A percentile compares a stretch with the other conserved stretches of the same genome.
Conservation (phyloP, 2,113 vertebrate genomes). For the Oxyruncus cristatus region DNA sequence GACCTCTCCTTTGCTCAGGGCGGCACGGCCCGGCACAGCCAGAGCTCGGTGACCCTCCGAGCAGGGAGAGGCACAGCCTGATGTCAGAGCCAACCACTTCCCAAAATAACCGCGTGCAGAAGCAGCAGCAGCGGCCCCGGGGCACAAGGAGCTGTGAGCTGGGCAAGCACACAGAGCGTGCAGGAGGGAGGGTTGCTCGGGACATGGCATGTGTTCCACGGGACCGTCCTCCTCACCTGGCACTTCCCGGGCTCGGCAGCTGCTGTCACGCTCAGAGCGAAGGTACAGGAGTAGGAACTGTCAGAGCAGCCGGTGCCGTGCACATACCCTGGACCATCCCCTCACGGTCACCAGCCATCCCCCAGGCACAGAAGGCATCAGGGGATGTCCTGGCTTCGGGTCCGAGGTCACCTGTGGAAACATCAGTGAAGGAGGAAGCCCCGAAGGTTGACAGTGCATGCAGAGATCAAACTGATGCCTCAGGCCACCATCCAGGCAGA, state of each 20-base stretch:
- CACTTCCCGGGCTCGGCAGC: background rate
- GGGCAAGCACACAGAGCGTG: fast-evolving
- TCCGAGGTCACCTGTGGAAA: background rate
- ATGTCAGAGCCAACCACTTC: background rate
- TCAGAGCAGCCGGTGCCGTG: fast-evolving
- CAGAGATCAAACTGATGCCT: fast-evolving
- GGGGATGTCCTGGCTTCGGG: constrained; percentile 64
- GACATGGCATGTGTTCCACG: background rate
- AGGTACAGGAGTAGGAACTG: fast-evolving
- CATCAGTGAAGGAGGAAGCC: fast-evolving
- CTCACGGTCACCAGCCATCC: constrained; percentile 54
- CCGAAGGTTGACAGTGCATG: fast-evolving
- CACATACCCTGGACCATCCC: constrained; percentile 33
- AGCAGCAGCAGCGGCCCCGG: background rate
- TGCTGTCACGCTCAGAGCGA: fast-evolving
- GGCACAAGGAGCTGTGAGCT: background rate
- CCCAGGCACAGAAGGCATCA: constrained; percentile 63
- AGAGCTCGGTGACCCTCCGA: background rate
- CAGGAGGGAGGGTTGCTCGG: background rate
- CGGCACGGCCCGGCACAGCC: fast-evolving
- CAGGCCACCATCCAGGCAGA: fast-evolving
- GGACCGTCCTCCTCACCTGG: background rate
- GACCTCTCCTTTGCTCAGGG: fast-evolving
- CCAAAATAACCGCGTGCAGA: background rate
- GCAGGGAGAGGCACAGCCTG: background rate